phyloP scores from a whole-genome alignment of 1,140 invertebrate species.

The Saccostrea echinata region DNA sequence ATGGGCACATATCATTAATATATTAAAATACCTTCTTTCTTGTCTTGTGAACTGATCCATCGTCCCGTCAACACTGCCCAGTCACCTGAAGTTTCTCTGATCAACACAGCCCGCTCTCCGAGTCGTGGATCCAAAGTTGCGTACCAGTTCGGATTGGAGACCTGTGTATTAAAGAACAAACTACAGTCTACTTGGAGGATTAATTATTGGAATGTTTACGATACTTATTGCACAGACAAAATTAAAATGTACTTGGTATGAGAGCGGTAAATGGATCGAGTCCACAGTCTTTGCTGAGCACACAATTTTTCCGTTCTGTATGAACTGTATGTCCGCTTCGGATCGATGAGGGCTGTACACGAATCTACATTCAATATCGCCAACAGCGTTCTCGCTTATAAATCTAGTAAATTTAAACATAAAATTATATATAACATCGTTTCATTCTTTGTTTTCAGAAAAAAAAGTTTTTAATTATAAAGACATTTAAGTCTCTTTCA shows the following conservation, averaged over 20 bases:
- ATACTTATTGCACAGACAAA: not conserved
- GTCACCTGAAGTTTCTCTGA: constrained; percentile 51
- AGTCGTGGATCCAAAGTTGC: constrained; percentile 41
- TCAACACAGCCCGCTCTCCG: constrained; percentile 49
- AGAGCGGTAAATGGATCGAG: not conserved
- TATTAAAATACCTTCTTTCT: not conserved
- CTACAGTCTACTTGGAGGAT: not conserved
- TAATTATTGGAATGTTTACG: not conserved
- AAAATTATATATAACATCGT: not conserved
- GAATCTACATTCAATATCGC: not conserved
- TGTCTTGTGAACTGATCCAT: constrained; percentile 21
- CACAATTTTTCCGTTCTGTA: not conserved
- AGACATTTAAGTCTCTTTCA: no score
- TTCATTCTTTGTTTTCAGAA: not conserved
- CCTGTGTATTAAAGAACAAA: not conserved
- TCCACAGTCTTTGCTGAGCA: constrained; percentile 8
- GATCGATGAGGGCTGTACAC: constrained; percentile 11
- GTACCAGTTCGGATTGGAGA: constrained; percentile 10
- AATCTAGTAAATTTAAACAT: not conserved
- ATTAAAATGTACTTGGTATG: not conserved
- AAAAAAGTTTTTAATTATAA: not conserved
- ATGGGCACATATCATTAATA: not conserved
- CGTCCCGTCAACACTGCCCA: constrained; percentile 54
- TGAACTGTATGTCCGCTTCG: not conserved
- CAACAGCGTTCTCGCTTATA: not conserved